These are phyloP conservation scores for Arbacia lixula DNA, from an alignment of 53 echinoderm and acorn worm species.

Conservation along the genomic window DNA sequence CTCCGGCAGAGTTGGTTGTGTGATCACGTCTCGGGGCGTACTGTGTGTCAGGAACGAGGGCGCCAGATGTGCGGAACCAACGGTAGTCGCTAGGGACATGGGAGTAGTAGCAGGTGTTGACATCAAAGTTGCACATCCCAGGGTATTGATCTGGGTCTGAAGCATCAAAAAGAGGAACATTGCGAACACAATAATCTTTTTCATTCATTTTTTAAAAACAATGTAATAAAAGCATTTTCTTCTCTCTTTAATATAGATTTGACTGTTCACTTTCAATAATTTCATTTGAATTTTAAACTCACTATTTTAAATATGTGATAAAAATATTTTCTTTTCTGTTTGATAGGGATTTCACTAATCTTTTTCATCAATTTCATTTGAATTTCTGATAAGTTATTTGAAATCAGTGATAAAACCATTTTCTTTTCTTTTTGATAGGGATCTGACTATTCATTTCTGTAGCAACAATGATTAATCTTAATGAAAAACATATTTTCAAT, in stretches of 20 bases:
- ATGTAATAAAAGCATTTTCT: neutral
- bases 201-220: neutral
- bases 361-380: too few relatives aligned
- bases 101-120: constrained; percentile 33
- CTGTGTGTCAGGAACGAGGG: constrained; percentile 48
- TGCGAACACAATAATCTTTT: neutral
- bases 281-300: too few relatives aligned
- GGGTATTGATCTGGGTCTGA: neutral
- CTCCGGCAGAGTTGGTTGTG: constrained; percentile 65
- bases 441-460: too few relatives aligned
- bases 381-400: too few relatives aligned
- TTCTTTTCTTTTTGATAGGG: too few relatives aligned
- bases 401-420: too few relatives aligned
- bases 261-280: neutral
- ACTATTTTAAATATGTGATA: too few relatives aligned
- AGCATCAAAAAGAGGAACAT: neutral
- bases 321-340: too few relatives aligned
- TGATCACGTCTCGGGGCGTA: constrained; percentile 82
- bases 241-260: neutral
- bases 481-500: too few relatives aligned
- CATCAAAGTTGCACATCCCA: constrained; percentile 58
- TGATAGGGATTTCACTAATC: too few relatives aligned
- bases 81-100: constrained; percentile 53
- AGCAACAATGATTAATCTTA: too few relatives aligned
- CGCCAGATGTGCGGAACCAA: constrained; percentile 58